Evolutionary conservation across 1,140 invertebrate genomes (phyloP).

Genomic region (Pachypsylla venusta): DNA sequence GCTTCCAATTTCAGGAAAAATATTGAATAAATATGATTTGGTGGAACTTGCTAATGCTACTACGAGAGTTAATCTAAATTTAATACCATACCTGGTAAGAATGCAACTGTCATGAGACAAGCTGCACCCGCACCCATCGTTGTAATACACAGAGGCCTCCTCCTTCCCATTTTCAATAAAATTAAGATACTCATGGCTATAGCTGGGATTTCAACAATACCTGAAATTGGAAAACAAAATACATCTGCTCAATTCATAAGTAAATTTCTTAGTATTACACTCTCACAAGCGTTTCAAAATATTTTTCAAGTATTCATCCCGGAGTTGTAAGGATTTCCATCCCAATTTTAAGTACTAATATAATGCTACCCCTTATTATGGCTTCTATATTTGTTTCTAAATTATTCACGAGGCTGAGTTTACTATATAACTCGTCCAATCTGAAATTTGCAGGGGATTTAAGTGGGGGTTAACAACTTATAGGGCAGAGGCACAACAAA

Average conservation of each 20-base stretch:
- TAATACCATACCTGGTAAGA: constrained; percentile 51
- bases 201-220: constrained; percentile 52
- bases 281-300: not conserved
- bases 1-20: no score
- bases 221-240: constrained; percentile 32
- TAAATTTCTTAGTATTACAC: not conserved
- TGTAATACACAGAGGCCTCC: constrained; percentile 46
- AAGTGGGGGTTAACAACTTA: no score
- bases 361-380: no score
- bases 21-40: no score
- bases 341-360: no score
- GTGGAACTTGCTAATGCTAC: no score
- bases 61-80: no score
- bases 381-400: no score
- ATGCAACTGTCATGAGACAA: constrained; percentile 46
- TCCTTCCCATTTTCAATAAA: constrained; percentile 47
- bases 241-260: not conserved
- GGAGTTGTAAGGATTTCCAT: not conserved
- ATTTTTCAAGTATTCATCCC: not conserved
- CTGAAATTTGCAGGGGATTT: no score
- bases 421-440: no score
- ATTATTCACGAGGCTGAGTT: no score
- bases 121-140: constrained; percentile 45
- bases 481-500: no score
- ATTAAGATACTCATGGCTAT: constrained; percentile 53